These are phyloP conservation scores for Bostrychus sinensis DNA, from an alignment of 2,113 vertebrate species.

Conservation along the genomic window DNA sequence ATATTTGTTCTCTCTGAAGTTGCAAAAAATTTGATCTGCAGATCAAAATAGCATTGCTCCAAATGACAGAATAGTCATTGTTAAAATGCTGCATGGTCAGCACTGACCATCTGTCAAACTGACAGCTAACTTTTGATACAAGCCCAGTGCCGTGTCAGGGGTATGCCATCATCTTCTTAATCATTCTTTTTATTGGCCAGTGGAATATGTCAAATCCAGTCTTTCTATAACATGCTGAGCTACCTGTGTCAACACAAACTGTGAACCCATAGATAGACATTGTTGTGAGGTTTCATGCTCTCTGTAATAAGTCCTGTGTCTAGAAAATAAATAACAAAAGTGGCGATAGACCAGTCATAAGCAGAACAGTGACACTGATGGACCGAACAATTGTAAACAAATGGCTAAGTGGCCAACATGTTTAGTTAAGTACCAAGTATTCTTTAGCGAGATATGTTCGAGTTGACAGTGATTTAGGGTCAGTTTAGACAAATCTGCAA, in stretches of 20 bases:
- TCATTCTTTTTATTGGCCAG: constrained; percentile 26
- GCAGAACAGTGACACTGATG: not conserved
- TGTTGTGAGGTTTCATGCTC: not conserved
- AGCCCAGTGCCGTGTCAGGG: not conserved
- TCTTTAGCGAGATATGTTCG: not conserved
- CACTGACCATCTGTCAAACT: constrained; percentile 12
- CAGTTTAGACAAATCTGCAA: no score
- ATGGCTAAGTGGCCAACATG: not conserved
- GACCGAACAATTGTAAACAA: constrained; percentile 6
- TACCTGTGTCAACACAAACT: not conserved
- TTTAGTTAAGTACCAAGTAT: not conserved
- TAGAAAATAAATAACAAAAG: not conserved
- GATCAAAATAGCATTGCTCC: not conserved
- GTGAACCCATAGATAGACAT: not conserved
- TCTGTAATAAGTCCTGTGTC: not conserved
- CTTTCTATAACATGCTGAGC: constrained; percentile 5
- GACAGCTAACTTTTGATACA: constrained; percentile 16
- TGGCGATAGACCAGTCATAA: not conserved
- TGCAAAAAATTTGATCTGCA: not conserved
- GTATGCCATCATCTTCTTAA: constrained; percentile 21
- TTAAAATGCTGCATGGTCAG: constrained; percentile 16
- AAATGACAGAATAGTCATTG: not conserved
- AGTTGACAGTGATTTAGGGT: no score
- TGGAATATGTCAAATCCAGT: constrained; percentile 23
- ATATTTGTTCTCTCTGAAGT: not conserved